Conservation (phyloP, 2,888 invertebrate genomes). For the Caenorhabditis drosophilae region DNA sequence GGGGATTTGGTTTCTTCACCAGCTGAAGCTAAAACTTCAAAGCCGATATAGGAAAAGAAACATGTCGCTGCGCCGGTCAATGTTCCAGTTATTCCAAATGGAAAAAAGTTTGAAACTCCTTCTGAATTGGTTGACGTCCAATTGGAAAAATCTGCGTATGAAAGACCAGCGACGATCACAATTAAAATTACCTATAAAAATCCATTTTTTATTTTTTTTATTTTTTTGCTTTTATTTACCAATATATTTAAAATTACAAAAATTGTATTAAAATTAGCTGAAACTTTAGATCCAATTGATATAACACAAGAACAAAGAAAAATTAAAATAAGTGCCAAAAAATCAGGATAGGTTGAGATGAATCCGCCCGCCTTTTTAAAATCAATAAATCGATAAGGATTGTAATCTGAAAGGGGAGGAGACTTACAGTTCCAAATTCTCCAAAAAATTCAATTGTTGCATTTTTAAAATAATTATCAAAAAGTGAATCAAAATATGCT, state of each 20-base stretch:
- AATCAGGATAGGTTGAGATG: slow-evolving; percentile 69
- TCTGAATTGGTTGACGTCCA: slow-evolving; percentile 9
- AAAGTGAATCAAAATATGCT: slow-evolving; percentile 70
- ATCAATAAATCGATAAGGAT: too few species aligned
- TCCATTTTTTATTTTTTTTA: background rate
- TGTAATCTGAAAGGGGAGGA: too few species aligned
- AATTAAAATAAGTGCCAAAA: slow-evolving; percentile 66
- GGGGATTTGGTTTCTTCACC: slow-evolving; percentile 44
- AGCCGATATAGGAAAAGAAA: slow-evolving; percentile 45
- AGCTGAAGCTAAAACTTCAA: slow-evolving; percentile 44
- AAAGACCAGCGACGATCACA: slow-evolving; percentile 13
- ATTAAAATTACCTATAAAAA: slow-evolving; percentile 9
- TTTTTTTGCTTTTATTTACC: slow-evolving; percentile 9
- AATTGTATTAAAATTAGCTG: slow-evolving; percentile 68
- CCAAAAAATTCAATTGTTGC: slow-evolving; percentile 64
- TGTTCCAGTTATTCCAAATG: slow-evolving; percentile 36
- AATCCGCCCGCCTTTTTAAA: slow-evolving; percentile 27
- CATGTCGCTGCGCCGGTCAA: slow-evolving; percentile 42
- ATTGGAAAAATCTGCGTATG: slow-evolving; percentile 17
- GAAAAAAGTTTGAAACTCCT: slow-evolving; percentile 28
- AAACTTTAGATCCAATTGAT: slow-evolving; percentile 69
- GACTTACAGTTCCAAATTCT: slow-evolving; percentile 16
- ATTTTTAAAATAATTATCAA: slow-evolving; percentile 60
- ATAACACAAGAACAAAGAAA: slow-evolving; percentile 68
- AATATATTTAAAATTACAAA: slow-evolving; percentile 64